phyloP scores from a whole-genome alignment of 2,888 invertebrate species.

The Anorthoa munda region DNA sequence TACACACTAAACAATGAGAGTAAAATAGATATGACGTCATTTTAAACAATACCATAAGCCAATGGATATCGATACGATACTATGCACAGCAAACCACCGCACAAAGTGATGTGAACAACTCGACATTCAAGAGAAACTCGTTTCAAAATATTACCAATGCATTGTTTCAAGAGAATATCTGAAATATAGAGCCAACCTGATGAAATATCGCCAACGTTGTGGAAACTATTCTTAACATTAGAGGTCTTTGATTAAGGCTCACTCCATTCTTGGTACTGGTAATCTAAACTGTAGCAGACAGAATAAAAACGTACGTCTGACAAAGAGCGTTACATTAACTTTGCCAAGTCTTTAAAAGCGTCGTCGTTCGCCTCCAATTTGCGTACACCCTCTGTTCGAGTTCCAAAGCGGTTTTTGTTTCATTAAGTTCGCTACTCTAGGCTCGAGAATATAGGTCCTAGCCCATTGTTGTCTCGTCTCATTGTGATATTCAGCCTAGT shows the following conservation, averaged over 20 bases:
- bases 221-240: conserved; percentile 52
- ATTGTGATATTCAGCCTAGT: conserved; percentile 85
- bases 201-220: conserved; percentile 35
- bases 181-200: conserved; percentile 41
- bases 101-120: conserved; percentile 35
- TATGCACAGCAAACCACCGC: neutral
- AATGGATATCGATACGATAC: conserved; percentile 5
- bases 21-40: neutral
- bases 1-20: neutral
- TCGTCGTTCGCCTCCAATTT: conserved; percentile 76
- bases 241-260: conserved; percentile 54
- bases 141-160: conserved; percentile 35
- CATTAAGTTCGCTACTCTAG: conserved; percentile 81
- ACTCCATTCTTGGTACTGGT: conserved; percentile 25
- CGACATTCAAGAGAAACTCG: conserved; percentile 43
- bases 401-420: conserved; percentile 85
- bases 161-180: conserved; percentile 44
- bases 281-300: conserved; percentile 41
- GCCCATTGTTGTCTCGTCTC: conserved; percentile 84
- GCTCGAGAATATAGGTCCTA: conserved; percentile 83
- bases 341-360: conserved; percentile 55
- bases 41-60: conserved; percentile 3
- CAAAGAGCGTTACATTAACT: conserved; percentile 65
- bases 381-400: conserved; percentile 82
- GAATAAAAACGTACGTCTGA: conserved; percentile 59